phyloP scores from a whole-genome alignment of 2,797 vertebrate species.

The Salmo trutta region DNA sequence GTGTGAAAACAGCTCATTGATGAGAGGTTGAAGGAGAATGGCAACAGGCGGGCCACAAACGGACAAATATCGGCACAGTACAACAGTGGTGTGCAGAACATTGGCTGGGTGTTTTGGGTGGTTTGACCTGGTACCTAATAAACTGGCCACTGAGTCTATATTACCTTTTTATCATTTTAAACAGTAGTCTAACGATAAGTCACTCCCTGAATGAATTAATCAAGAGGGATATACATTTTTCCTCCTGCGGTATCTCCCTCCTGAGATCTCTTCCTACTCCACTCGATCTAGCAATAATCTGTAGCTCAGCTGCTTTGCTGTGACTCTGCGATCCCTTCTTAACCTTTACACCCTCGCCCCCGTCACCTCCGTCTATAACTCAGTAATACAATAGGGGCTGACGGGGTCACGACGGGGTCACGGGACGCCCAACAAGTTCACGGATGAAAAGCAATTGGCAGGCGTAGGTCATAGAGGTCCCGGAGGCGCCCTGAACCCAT shows the following conservation, averaged over 20 bases:
- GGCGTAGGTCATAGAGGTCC: slow-evolving; percentile 55
- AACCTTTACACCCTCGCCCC: not conserved
- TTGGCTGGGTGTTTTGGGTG: too few species aligned
- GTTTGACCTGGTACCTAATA: too few species aligned
- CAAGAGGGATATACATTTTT: not conserved
- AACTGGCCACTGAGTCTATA: too few species aligned
- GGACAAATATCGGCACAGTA: too few species aligned
- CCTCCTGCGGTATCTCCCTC: not conserved
- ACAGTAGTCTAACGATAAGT: too few species aligned
- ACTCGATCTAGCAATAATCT: too few species aligned
- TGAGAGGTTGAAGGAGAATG: too few species aligned
- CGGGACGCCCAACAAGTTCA: slow-evolving; percentile 53
- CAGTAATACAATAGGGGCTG: not conserved
- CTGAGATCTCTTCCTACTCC: not conserved
- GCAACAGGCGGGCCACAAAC: too few species aligned
- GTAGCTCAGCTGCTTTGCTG: not conserved
- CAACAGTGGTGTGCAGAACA: too few species aligned
- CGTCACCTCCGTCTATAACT: not conserved
- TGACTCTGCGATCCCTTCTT: not conserved
- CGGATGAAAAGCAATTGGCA: slow-evolving; percentile 59
- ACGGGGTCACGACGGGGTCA: not conserved
- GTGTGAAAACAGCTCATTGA: too few species aligned
- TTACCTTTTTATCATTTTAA: too few species aligned
- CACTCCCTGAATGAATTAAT: too few species aligned
- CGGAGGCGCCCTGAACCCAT: slow-evolving; percentile 42